phyloP scores from a whole-genome alignment of 2,797 vertebrate species.

The Halcyon chelicuti region DNA sequence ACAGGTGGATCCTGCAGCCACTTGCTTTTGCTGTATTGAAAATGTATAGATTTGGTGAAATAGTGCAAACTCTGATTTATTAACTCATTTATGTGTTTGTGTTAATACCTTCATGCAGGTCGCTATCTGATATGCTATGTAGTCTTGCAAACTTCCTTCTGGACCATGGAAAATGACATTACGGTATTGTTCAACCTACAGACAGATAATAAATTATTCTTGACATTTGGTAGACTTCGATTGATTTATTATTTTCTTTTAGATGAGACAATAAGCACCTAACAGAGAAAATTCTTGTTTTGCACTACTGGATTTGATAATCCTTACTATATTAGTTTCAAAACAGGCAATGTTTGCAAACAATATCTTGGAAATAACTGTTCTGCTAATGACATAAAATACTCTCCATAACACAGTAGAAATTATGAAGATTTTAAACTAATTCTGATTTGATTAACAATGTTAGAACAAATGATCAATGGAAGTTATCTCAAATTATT shows the following conservation, averaged over 20 bases:
- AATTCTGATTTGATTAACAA: background rate
- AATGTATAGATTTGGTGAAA: slow-evolving; percentile 46
- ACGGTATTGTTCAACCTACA: slow-evolving; percentile 92
- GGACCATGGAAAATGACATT: slow-evolving; percentile 94
- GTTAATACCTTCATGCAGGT: slow-evolving; percentile 89
- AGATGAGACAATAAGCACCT: background rate
- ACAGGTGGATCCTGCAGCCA: slow-evolving; percentile 85
- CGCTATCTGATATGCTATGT: slow-evolving; percentile 87
- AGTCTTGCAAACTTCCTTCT: slow-evolving; percentile 94
- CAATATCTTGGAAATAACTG: background rate
- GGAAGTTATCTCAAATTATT: background rate
- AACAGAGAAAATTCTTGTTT: background rate
- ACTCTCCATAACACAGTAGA: slow-evolving; percentile 39
- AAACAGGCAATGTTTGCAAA: background rate
- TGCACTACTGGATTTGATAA: background rate
- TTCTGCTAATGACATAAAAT: background rate
- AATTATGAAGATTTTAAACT: background rate
- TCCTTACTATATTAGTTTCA: background rate
- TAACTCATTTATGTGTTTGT: background rate
- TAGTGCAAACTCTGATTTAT: background rate
- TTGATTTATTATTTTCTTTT: background rate
- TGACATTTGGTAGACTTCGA: background rate
- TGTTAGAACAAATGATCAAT: background rate
- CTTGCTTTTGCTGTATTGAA: slow-evolving; percentile 87
- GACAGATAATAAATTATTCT: slow-evolving; percentile 5